Conservation (phyloP, 2,797 vertebrate species). For the Xenopus petersii region DNA sequence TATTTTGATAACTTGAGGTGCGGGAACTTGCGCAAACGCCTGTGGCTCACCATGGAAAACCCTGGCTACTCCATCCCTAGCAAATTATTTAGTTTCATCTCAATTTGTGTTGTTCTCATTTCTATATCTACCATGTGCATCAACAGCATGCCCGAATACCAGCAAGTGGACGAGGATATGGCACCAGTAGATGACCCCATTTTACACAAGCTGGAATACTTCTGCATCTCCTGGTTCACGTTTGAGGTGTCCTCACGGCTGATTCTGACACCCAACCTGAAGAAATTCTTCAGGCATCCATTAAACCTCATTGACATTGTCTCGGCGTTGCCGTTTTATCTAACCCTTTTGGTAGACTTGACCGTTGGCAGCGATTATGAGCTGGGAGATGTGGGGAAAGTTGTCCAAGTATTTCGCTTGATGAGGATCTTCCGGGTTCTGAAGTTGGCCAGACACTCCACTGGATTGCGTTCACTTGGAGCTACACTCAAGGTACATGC, state of each 20-base stretch:
- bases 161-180: constrained; percentile 69
- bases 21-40: constrained; percentile 79
- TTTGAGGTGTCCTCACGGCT: constrained; percentile 90
- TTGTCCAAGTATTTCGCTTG: constrained; percentile 90
- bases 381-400: constrained; percentile 81
- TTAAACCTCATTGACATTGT: constrained; percentile 93
- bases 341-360: constrained; percentile 82
- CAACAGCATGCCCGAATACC: constrained; percentile 92
- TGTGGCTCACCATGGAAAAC: constrained; percentile 97
- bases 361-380: constrained; percentile 73
- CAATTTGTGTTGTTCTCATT: constrained; percentile 86
- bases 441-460: constrained; percentile 94
- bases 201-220: constrained; percentile 83
- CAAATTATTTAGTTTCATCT: constrained; percentile 92
- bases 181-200: constrained; percentile 73
- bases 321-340: constrained; percentile 89
- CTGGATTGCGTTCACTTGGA: constrained; percentile 88
- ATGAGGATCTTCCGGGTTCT: constrained; percentile 95
- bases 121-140: constrained; percentile 94
- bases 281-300: constrained; percentile 87
- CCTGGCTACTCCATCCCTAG: constrained; percentile 94
- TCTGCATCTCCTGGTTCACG: constrained; percentile 96
- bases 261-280: constrained; percentile 85
- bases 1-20: constrained; percentile 80
- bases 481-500: constrained; percentile 85